Percentiles rank a stretch among this genome's conserved stretches.
Evolutionary conservation across 2,888 invertebrate species (phyloP).

Genomic region (Achlya flavicornis): DNA sequence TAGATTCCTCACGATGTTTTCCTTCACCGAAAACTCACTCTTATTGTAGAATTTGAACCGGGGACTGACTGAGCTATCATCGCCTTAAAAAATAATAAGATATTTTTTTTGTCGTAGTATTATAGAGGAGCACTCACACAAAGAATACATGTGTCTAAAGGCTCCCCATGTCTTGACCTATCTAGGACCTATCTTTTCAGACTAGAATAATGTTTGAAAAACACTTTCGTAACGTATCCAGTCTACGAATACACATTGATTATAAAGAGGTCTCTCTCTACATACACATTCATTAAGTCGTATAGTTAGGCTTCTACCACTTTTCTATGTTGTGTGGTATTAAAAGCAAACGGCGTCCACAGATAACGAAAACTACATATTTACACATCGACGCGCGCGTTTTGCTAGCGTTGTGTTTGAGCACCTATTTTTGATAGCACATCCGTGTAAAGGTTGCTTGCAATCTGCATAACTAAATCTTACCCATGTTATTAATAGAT

Average conservation of each 20-base stretch:
- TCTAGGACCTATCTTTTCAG: not conserved
- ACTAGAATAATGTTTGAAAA: not conserved
- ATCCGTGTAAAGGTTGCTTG: slow-evolving; percentile 9
- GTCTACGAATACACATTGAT: not conserved
- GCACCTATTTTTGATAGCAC: slow-evolving; percentile 20
- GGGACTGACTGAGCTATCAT: too few species aligned
- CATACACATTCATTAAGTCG: too few species aligned
- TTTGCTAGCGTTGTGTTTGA: slow-evolving; percentile 31
- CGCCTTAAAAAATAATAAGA: not conserved
- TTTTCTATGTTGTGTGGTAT: not conserved
- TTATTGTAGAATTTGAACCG: too few species aligned
- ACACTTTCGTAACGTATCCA: not conserved
- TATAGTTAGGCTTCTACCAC: not conserved
- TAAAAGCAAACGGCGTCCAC: slow-evolving; percentile 17
- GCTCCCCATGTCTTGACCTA: not conserved
- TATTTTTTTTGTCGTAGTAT: not conserved
- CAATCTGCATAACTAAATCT: not conserved
- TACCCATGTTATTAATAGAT: not conserved
- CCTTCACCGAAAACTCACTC: too few species aligned
- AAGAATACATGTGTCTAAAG: too few species aligned
- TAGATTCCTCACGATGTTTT: too few species aligned
- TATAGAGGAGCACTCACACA: too few species aligned
- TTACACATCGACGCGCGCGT: slow-evolving; percentile 31
- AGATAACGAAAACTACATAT: slow-evolving; percentile 30
- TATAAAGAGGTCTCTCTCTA: too few species aligned